Conservation (phyloP, 2,888 invertebrate genomes). For the Drosophila parthenogenetica region DNA sequence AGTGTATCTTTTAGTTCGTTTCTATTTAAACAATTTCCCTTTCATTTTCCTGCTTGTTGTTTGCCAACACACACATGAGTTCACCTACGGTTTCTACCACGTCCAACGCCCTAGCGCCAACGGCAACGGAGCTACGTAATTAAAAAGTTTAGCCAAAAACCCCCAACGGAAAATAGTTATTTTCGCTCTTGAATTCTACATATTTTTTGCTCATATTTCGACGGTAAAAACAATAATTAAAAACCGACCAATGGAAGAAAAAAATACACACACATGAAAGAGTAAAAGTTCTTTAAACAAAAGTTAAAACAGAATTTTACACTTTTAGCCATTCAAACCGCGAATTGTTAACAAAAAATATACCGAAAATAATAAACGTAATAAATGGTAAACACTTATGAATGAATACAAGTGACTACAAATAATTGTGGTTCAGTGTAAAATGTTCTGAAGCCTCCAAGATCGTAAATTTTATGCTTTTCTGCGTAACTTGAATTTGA, state of each 20-base stretch:
- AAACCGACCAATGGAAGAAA: constrained; percentile 25
- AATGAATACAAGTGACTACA: constrained; percentile 45
- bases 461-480: constrained; percentile 27
- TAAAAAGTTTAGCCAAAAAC: constrained; percentile 64
- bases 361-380: too few relatives aligned
- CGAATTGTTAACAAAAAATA: too few relatives aligned
- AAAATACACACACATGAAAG: too few relatives aligned
- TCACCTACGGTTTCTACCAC: constrained; percentile 19
- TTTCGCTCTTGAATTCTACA: constrained; percentile 11
- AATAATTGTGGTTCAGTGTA: constrained; percentile 49
- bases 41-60: constrained; percentile 11
- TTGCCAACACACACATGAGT: constrained; percentile 26
- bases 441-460: constrained; percentile 43
- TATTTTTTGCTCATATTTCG: constrained; percentile 38
- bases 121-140: constrained; percentile 59
- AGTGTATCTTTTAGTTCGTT: constrained; percentile 11
- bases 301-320: too few relatives aligned
- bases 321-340: too few relatives aligned
- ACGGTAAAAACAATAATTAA: constrained; percentile 47
- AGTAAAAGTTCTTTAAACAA: too few relatives aligned
- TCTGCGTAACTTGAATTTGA: constrained; percentile 15
- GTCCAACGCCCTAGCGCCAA: constrained; percentile 9
- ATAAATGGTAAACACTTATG: constrained; percentile 20
- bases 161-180: constrained; percentile 33
- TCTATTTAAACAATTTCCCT: background rate